Percentiles rank a stretch among this genome's conserved stretches.
Conservation (phyloP, 2,888 invertebrate species). For the Mechanitis mazaeus region DNA sequence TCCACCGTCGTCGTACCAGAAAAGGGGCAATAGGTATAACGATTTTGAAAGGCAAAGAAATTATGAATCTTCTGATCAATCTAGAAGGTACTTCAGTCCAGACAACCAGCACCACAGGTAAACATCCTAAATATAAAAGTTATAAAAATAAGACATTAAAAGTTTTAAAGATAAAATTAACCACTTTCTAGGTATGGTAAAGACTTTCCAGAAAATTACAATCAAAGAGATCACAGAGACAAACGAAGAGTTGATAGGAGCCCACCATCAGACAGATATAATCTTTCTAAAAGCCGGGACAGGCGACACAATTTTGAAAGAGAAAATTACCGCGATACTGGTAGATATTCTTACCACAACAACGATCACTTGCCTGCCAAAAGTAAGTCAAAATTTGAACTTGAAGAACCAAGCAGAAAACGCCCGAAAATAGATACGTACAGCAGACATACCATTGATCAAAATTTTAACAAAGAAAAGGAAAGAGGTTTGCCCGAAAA, state of each 20-base stretch:
- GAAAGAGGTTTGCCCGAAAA: constrained; percentile 17
- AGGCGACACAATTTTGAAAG: constrained; percentile 32
- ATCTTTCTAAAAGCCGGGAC: constrained; percentile 35
- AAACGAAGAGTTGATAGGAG: constrained; percentile 42
- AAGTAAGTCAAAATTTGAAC: constrained; percentile 41
- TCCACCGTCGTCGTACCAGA: constrained; percentile 25
- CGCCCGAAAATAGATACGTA: constrained; percentile 39
- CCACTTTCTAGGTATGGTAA: constrained; percentile 10
- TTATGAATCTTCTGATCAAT: constrained; percentile 42
- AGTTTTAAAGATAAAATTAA: constrained; percentile 19
- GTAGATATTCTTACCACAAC: constrained; percentile 29
- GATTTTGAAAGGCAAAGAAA: constrained; percentile 37
- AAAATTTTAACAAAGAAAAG: constrained; percentile 29
- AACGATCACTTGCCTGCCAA: constrained; percentile 34
- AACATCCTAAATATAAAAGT: too few species aligned
- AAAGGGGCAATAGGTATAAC: constrained; percentile 31
- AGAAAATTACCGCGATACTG: constrained; percentile 34
- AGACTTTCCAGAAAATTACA: constrained; percentile 32
- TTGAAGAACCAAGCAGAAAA: constrained; percentile 48
- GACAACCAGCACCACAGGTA: constrained; percentile 19
- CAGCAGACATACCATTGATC: constrained; percentile 16
- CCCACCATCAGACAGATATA: constrained; percentile 43
- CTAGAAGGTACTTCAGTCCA: constrained; percentile 41
- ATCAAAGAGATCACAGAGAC: constrained; percentile 35
- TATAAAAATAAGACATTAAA: constrained; percentile 25